Conservation (phyloP, 1,140 invertebrate genomes). For the Camponotus pennsylvanicus region DNA sequence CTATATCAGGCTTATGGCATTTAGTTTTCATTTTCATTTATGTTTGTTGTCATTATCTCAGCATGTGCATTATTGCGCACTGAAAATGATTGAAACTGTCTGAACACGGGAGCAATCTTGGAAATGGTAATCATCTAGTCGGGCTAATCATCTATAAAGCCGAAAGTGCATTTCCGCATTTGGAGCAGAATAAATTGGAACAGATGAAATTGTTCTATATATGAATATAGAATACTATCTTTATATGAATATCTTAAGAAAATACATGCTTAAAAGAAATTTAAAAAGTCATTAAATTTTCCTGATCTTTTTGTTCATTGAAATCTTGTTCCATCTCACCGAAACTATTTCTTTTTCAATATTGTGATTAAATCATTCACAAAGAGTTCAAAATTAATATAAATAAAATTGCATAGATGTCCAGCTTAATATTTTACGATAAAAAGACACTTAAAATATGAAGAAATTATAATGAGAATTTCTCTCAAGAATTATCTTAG, state of each 20-base stretch:
- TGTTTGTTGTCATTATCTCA: conserved; percentile 45
- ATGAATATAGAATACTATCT: neutral
- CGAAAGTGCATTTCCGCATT: conserved; percentile 34
- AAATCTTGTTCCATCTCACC: neutral
- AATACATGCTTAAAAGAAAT: neutral
- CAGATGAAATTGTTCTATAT: neutral
- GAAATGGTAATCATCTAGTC: conserved; percentile 44
- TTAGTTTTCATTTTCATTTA: conserved; percentile 41
- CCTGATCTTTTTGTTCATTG: too few species aligned
- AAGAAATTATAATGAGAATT: neutral
- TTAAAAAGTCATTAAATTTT: neutral
- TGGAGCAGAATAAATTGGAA: conserved; percentile 5
- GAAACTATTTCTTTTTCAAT: neutral
- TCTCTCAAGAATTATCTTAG: neutral
- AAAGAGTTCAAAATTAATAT: too few species aligned
- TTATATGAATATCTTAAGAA: neutral
- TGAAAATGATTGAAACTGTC: conserved; percentile 50
- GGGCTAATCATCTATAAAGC: conserved; percentile 26
- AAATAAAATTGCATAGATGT: too few species aligned
- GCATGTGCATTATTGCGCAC: conserved; percentile 31
- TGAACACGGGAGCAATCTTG: conserved; percentile 40
- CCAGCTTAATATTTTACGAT: too few species aligned
- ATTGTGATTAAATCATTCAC: neutral
- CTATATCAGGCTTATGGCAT: neutral
- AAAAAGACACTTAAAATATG: too few species aligned